These are phyloP conservation scores for Automeris io DNA, from an alignment of 2,888 invertebrate species.

Conservation along the genomic window DNA sequence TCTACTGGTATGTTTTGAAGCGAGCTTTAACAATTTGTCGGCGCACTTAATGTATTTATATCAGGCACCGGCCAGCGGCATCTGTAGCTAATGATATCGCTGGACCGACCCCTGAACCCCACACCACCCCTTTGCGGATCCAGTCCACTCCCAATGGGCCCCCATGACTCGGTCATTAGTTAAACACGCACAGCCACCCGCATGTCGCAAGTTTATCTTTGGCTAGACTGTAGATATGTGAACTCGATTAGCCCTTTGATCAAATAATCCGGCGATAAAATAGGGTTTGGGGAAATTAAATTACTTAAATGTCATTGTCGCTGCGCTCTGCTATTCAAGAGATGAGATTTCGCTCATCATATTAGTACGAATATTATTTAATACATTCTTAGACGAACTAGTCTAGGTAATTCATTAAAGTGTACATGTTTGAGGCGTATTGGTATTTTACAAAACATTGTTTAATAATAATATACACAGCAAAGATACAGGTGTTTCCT, in stretches of 20 bases:
- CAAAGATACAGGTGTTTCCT: no score
- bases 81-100: slow-evolving; percentile 76
- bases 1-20: slow-evolving; percentile 45
- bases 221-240: slow-evolving; percentile 72
- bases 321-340: slow-evolving; percentile 13
- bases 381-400: no score
- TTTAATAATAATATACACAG: no score
- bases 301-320: slow-evolving; percentile 68
- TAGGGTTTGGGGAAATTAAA: slow-evolving; percentile 71
- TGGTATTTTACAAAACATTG: no score
- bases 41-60: slow-evolving; percentile 74
- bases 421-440: no score
- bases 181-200: slow-evolving; percentile 75
- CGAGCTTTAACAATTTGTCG: slow-evolving; percentile 70
- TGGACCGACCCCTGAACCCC: slow-evolving; percentile 40
- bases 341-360: slow-evolving; percentile 7
- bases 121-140: slow-evolving; percentile 15
- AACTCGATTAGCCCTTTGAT: slow-evolving; percentile 76
- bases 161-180: slow-evolving; percentile 75
- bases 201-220: slow-evolving; percentile 77
- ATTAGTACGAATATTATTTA: not conserved
- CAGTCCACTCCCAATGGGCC: slow-evolving; percentile 27
- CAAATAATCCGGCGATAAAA: slow-evolving; percentile 74
- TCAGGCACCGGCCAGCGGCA: slow-evolving; percentile 65
- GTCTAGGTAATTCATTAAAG: no score